Base-by-base conservation (phyloP, 2,113 vertebrate genomes). In the Callipepla californica region DNA sequence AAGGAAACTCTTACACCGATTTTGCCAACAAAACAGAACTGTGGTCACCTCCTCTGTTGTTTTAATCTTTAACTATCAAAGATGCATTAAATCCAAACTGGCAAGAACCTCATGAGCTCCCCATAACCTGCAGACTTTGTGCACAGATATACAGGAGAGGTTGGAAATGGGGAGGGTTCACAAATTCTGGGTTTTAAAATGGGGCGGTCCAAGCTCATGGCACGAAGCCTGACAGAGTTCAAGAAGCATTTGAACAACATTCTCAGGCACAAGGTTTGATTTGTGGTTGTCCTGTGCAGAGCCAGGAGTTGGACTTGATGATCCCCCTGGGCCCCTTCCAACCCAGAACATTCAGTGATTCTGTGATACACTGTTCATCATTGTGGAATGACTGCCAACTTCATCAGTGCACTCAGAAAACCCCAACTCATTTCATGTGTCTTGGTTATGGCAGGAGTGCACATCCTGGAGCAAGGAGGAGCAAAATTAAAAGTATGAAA, bases 381-480 rank as follows among this genome's bases (percentile, higher is more conserved):
- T 21, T 4, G 10, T 4, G 10, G 13, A 84, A 36, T 30, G 47
- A 72, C 20, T 62, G 17, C 23, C 34, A 68, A 63, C 36, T 28
- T 38, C 3, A 2, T 47, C 21, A 70, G 9, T 4, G 13, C 3
- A 18, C 25, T n/a, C 53, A 14, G 14, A 20, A 79, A 90, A 42
- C 2, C 3, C 20, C n/a, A 77, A 9, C 11, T 57, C 17, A 66
- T 18, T n/a, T 18, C 16, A 70, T 0, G 16, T 32, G 45, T 69
- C 55, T 9, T 77, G 13, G 28, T 0, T 3, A 25, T 0, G 5
- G 10, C 36, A 80, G 50, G 36, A 7, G 36, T 36, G 36, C 8
- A 32, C 0, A 0, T 67, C 16, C 32, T 0, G 2, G 44, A 9
- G 22, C 28, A 47, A 62, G 23, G 18, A 72, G 50, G 61, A 34